Conservation (phyloP, 1,140 invertebrate genomes). For the Bombus soroeensis region DNA sequence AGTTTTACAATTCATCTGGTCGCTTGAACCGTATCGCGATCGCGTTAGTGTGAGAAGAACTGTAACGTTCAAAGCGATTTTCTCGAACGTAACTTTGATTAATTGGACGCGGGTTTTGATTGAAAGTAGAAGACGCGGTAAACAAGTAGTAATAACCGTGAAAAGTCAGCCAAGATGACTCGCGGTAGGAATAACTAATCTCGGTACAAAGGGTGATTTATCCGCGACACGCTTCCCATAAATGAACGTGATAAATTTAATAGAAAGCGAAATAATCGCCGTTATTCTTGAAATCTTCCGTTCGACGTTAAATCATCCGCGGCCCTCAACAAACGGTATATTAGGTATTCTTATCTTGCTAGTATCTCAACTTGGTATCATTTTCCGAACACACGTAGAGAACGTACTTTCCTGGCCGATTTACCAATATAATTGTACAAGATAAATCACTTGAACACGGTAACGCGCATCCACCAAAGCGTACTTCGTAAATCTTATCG, state of each 20-base stretch:
- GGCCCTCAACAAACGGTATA: not conserved
- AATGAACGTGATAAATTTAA: conserved; percentile 6
- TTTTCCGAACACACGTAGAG: not conserved
- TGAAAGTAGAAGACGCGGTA: not conserved
- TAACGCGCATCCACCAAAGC: not conserved
- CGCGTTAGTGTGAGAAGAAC: not conserved
- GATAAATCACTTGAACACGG: not conserved
- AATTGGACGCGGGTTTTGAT: conserved; percentile 3
- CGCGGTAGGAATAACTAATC: conserved; percentile 16
- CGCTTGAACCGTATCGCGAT: too few relatives aligned
- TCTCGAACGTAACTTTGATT: not conserved
- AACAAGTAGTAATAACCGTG: conserved; percentile 35
- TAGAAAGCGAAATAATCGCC: not conserved
- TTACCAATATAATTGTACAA: not conserved
- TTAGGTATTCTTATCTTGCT: not conserved
- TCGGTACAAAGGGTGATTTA: conserved; percentile 12
- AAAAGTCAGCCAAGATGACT: conserved; percentile 25
- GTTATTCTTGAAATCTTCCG: not conserved
- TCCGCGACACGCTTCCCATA: not conserved
- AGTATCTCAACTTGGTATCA: not conserved
- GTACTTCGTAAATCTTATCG: conserved; percentile 34
- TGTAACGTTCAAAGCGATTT: not conserved
- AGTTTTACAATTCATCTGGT: not conserved
- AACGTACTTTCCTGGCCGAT: not conserved
- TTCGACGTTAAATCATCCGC: not conserved